A percentile compares a stretch with the other conserved stretches of the same genome.
Evolutionary conservation across 1,140 invertebrate genomes (phyloP).

Genomic region (Oryzaephilus surinamensis): DNA sequence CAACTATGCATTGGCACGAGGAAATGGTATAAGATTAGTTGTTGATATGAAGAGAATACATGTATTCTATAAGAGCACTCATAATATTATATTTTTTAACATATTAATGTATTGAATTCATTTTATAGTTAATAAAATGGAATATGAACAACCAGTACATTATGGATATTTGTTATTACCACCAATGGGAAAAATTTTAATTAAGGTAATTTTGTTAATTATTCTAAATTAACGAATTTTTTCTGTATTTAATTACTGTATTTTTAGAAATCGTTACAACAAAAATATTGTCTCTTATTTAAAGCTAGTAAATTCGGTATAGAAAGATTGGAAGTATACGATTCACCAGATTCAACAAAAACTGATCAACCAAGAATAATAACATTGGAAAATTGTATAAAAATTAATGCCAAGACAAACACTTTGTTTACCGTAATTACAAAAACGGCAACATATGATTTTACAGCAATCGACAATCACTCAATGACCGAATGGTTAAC

Average conservation of each 20-base stretch:
- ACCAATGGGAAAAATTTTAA: conserved; percentile 50
- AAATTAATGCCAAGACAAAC: conserved; percentile 58
- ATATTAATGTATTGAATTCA: too few relatives aligned
- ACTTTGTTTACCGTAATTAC: conserved; percentile 64
- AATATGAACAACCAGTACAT: conserved; percentile 52
- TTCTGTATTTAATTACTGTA: conserved; percentile 16
- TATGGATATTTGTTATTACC: conserved; percentile 58
- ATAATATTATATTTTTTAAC: too few relatives aligned
- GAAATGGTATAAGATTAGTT: too few relatives aligned
- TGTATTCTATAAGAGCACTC: too few relatives aligned
- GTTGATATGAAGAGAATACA: too few relatives aligned
- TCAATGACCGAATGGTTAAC: conserved; percentile 66
- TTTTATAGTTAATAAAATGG: too few relatives aligned
- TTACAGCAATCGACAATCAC: conserved; percentile 57
- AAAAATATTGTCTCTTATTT: conserved; percentile 65
- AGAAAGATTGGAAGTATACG: conserved; percentile 72
- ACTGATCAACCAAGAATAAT: conserved; percentile 59
- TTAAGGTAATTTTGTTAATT: conserved; percentile 38
- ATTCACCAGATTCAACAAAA: conserved; percentile 60
- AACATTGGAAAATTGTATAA: conserved; percentile 74
- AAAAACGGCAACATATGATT: conserved; percentile 57
- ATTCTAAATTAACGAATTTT: conserved; percentile 5
- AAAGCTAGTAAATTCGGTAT: conserved; percentile 74
- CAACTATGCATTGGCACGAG: too few relatives aligned
- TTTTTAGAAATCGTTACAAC: conserved; percentile 65